A percentile compares a stretch with the other conserved stretches of the same genome.
Evolutionary conservation across 2,888 invertebrate genomes (phyloP).

Genomic region (Hypena proboscidalis): DNA sequence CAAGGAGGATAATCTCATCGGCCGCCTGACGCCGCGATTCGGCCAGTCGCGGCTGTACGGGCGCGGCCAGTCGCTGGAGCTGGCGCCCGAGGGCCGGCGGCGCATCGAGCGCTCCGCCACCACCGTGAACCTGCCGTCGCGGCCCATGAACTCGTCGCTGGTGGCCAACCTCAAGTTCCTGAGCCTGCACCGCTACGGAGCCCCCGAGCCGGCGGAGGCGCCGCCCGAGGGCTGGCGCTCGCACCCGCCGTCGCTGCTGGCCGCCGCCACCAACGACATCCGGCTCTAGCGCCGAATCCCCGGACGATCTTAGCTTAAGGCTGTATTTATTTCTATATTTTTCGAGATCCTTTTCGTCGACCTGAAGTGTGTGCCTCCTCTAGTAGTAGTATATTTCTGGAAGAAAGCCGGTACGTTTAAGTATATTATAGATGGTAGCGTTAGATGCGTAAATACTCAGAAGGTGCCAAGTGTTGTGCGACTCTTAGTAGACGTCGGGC

Average conservation of each 20-base stretch:
- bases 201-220: conserved; percentile 59
- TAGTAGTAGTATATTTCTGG: conserved; percentile 59
- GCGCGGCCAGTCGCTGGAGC: conserved; percentile 76
- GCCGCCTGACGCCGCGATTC: conserved; percentile 76
- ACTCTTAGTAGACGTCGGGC: conserved; percentile 53
- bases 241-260: conserved; percentile 50
- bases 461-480: conserved; percentile 66
- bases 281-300: conserved; percentile 58
- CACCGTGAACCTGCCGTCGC: conserved; percentile 67
- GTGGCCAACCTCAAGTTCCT: conserved; percentile 76
- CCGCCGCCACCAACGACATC: conserved; percentile 68
- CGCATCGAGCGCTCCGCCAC: conserved; percentile 78
- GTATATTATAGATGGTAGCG: conserved; percentile 47
- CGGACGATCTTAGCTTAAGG: conserved; percentile 40
- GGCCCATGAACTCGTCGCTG: conserved; percentile 72
- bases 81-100: conserved; percentile 56
- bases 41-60: conserved; percentile 74
- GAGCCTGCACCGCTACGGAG: conserved; percentile 77
- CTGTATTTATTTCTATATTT: conserved; percentile 73
- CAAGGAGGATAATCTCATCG: conserved; percentile 75
- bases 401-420: conserved; percentile 60
- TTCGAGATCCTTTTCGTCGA: conserved; percentile 72
- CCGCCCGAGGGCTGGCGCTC: conserved; percentile 25
- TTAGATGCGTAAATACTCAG: conserved; percentile 77
- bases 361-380: conserved; percentile 75